Conservation (phyloP, 1,140 invertebrate genomes). For the Drosophila willistoni region DNA sequence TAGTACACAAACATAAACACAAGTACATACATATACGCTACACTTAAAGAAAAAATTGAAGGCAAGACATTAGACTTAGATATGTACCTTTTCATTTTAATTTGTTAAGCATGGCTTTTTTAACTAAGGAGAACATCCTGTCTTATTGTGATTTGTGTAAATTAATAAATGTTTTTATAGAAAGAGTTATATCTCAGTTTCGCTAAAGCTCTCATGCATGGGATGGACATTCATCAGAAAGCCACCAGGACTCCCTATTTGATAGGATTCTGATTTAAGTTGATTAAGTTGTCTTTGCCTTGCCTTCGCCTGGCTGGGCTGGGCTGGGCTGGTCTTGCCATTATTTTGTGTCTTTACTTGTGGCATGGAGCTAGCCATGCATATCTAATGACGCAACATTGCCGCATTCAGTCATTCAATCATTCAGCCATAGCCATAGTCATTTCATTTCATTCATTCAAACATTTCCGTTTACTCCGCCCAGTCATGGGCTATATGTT, state of each 20-base stretch:
- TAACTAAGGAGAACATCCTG: no score
- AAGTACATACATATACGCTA: not conserved
- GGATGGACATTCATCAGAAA: not conserved
- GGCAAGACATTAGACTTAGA: no score
- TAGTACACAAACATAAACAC: not conserved
- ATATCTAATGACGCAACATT: slow-evolving; percentile 72
- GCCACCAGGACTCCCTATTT: not conserved
- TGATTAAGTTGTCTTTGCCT: slow-evolving; percentile 37
- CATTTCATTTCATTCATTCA: slow-evolving; percentile 42
- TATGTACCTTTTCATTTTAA: no score
- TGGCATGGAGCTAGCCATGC: slow-evolving; percentile 43
- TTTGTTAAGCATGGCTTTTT: no score
- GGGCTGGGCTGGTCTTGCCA: not conserved
- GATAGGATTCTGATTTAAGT: slow-evolving; percentile 23
- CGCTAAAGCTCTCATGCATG: not conserved
- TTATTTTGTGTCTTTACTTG: not conserved
- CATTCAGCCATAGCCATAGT: slow-evolving; percentile 55
- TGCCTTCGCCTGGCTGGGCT: not conserved
- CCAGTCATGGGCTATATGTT: slow-evolving; percentile 24
- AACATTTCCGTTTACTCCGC: slow-evolving; percentile 59
- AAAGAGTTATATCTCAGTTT: not conserved
- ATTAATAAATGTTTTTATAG: not conserved
- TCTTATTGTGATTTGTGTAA: not conserved
- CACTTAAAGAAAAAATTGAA: not conserved
- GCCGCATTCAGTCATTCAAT: slow-evolving; percentile 48